A percentile compares a stretch with the other conserved stretches of the same genome.
phyloP scores from a whole-genome alignment of 1,140 invertebrate genomes.

The Contarinia nasturtii region DNA sequence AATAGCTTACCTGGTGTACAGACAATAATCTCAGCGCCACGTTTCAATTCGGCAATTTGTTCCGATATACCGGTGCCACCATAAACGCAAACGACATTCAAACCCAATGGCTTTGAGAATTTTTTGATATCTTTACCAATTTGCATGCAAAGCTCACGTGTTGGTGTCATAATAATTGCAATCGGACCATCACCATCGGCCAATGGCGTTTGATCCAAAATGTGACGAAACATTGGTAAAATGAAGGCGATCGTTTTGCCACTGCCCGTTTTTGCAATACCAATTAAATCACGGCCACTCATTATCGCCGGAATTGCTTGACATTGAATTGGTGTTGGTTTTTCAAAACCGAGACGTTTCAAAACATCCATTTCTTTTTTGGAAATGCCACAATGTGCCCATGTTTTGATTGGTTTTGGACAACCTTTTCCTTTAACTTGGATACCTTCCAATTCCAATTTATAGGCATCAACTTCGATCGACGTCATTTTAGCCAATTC shows the following conservation, averaged over 20 bases:
- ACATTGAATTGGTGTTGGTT: slow-evolving; percentile 96
- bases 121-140: slow-evolving; percentile 94
- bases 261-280: slow-evolving; percentile 97
- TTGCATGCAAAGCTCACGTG: slow-evolving; percentile 95
- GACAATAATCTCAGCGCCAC: slow-evolving; percentile 96
- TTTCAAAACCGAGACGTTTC: slow-evolving; percentile 84
- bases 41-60: slow-evolving; percentile 93
- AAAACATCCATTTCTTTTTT: slow-evolving; percentile 90
- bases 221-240: slow-evolving; percentile 95
- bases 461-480: slow-evolving; percentile 73
- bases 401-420: slow-evolving; percentile 88
- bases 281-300: slow-evolving; percentile 92
- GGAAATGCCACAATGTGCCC: slow-evolving; percentile 97
- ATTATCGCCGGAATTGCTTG: slow-evolving; percentile 99
- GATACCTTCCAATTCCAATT: slow-evolving; percentile 68
- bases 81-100: slow-evolving; percentile 91
- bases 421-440: slow-evolving; percentile 71
- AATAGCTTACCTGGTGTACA: slow-evolving; percentile 55
- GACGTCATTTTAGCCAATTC: slow-evolving; percentile 73
- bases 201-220: slow-evolving; percentile 81
- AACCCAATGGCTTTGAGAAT: slow-evolving; percentile 74
- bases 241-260: slow-evolving; percentile 98
- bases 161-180: slow-evolving; percentile 93
- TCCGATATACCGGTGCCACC: slow-evolving; percentile 66
- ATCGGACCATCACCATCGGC: slow-evolving; percentile 96